phyloP scores from a whole-genome alignment of 1,140 invertebrate species.

The Paraescarpia echinospica region DNA sequence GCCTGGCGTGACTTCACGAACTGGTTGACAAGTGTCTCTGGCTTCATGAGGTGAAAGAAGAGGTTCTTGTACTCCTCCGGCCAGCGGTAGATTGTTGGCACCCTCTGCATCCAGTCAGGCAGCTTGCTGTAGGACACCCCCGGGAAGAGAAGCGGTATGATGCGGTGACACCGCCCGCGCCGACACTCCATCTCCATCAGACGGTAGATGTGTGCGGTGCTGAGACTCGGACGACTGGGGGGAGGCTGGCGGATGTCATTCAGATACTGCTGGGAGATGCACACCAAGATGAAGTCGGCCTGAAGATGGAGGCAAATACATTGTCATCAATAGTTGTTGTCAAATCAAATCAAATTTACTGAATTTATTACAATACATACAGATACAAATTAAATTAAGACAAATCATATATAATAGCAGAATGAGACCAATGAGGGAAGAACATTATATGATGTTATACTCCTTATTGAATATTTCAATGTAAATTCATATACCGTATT shows the following conservation, averaged over 20 bases:
- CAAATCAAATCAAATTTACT: no score
- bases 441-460: no score
- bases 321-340: background rate
- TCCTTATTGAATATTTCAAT: no score
- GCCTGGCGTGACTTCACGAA: background rate
- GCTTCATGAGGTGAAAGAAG: constrained; percentile 18
- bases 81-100: constrained; percentile 7
- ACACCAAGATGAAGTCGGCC: background rate
- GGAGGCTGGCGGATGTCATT: background rate
- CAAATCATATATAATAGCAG: no score
- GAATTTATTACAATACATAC: no score
- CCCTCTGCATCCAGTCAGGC: constrained; percentile 8
- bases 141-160: constrained; percentile 7
- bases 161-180: background rate
- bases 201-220: background rate
- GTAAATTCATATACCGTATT: no score
- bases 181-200: background rate
- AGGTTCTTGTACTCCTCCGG: constrained; percentile 22
- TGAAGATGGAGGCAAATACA: background rate
- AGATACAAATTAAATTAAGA: no score
- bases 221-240: background rate
- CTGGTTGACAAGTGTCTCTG: background rate
- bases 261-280: background rate
- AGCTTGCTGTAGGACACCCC: background rate
- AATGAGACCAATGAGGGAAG: no score